These are phyloP conservation scores for Wiebesia pumilae DNA, from an alignment of 1,140 invertebrate species.

Conservation along the genomic window DNA sequence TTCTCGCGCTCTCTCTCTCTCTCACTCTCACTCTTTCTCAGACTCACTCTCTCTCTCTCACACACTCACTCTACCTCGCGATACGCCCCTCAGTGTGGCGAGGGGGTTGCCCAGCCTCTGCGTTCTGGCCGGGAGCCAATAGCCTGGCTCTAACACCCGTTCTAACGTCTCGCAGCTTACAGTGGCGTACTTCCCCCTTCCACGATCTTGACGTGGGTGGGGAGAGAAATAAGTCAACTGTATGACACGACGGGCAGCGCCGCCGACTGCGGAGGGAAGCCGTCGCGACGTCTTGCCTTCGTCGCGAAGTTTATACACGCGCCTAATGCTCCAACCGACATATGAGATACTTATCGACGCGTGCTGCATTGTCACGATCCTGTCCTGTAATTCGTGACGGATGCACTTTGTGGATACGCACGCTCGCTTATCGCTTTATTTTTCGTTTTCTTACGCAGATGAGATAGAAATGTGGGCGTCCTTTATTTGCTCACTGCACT, in stretches of 20 bases:
- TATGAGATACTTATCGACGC: no score
- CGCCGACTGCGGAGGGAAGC: background rate
- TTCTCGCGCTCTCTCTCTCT: background rate
- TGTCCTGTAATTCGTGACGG: no score
- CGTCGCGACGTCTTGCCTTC: background rate
- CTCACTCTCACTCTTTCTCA: constrained; percentile 12
- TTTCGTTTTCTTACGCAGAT: no score
- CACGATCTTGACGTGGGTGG: constrained; percentile 12
- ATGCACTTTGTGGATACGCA: no score
- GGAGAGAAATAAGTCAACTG: constrained; percentile 48
- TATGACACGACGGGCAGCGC: background rate
- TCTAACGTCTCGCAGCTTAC: constrained; percentile 62
- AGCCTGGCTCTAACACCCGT: constrained; percentile 68
- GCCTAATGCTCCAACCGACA: background rate
- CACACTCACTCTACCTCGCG: constrained; percentile 47
- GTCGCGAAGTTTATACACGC: background rate
- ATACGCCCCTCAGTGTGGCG: constrained; percentile 61
- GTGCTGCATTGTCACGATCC: no score
- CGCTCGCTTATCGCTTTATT: no score
- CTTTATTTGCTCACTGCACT: no score
- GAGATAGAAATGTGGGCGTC: no score
- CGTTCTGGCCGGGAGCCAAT: constrained; percentile 67
- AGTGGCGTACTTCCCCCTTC: background rate
- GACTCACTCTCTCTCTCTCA: constrained; percentile 10
- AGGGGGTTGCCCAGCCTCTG: constrained; percentile 68